Evolutionary conservation across 92 coral and sea anemone species (phyloP).

Genomic region (Umimayanthus chanpuru): DNA sequence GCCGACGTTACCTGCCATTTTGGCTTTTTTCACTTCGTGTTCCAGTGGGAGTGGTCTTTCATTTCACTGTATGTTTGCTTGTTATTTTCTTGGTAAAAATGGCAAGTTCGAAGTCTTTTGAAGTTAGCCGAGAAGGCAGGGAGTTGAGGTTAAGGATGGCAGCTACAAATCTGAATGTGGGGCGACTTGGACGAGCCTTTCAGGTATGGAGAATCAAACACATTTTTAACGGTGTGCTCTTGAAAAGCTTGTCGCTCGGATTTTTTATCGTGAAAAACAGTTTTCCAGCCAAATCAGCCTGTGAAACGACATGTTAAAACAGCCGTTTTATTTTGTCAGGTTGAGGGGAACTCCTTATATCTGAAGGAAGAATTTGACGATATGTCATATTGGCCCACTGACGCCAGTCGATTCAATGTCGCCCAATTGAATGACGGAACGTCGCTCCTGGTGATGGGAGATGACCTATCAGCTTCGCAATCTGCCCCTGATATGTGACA

Average conservation of each 20-base stretch:
- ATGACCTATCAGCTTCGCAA: constrained; percentile 40
- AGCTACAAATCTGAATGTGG: constrained; percentile 5
- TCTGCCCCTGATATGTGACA: constrained; percentile 44
- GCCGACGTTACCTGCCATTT: too few relatives aligned
- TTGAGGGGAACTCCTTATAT: constrained; percentile 5
- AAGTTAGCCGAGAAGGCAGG: neutral
- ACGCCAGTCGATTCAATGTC: constrained; percentile 43
- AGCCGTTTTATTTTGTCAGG: neutral
- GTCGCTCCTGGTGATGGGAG: constrained; percentile 65
- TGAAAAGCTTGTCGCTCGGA: neutral
- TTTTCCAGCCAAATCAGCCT: too few relatives aligned
- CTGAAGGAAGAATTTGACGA: constrained; percentile 12
- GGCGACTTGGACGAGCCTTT: constrained; percentile 6
- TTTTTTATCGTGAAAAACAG: neutral
- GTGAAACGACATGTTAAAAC: neutral
- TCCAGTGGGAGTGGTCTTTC: too few relatives aligned
- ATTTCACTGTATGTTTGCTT: neutral
- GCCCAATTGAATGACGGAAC: constrained; percentile 57
- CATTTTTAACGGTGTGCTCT: neutral
- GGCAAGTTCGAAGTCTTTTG: neutral
- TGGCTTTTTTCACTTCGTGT: too few relatives aligned
- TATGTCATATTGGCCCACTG: constrained; percentile 8
- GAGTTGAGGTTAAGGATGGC: neutral
- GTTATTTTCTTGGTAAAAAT: neutral
- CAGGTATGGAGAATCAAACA: neutral